These are phyloP conservation scores for Dasyprocta punctata DNA, from an alignment of 2,113 vertebrate species.

Conservation along the genomic window DNA sequence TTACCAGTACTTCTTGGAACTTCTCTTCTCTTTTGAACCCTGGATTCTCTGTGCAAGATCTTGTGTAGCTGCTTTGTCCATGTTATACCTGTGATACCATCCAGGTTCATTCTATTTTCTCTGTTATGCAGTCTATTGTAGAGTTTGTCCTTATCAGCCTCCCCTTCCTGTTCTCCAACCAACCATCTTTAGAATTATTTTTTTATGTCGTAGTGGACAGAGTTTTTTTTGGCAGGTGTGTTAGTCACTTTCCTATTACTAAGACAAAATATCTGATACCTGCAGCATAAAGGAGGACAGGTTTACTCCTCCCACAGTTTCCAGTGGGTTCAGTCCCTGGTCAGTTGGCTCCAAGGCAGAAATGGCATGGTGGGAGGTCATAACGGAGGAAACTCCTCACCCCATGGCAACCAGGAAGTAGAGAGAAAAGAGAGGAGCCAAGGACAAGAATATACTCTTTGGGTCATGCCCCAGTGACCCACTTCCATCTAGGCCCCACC, in stretches of 20 bases:
- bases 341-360: neutral
- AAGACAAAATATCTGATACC: neutral
- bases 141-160: neutral
- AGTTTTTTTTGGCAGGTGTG: neutral
- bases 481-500: neutral
- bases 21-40: neutral
- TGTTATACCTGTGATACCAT: neutral
- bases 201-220: neutral
- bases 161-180: neutral
- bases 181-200: neutral
- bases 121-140: neutral
- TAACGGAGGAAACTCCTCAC: neutral
- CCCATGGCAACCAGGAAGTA: neutral
- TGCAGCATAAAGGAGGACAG: neutral
- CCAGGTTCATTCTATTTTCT: neutral
- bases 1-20: neutral
- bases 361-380: neutral
- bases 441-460: neutral
- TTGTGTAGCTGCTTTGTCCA: neutral
- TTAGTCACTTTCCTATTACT: neutral
- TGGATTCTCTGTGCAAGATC: neutral
- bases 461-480: neutral
- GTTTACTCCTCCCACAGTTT: neutral
- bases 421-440: neutral
- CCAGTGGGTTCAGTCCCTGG: neutral